Evolutionary conservation across 2,113 vertebrate species (phyloP).

Genomic region (Aleadryas rufinucha): DNA sequence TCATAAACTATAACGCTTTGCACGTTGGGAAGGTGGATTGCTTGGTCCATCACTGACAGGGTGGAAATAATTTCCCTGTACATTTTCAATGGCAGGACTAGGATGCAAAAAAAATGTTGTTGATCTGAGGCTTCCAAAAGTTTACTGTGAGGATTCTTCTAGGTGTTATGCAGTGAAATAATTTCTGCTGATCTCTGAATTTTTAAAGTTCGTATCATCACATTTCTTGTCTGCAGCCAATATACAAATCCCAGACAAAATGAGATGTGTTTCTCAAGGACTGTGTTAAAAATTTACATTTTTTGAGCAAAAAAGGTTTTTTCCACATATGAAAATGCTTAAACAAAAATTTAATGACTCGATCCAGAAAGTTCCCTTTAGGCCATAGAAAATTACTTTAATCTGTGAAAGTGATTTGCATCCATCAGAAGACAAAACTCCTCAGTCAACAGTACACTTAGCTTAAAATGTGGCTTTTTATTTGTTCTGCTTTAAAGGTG

Average conservation of each 20-base stretch:
- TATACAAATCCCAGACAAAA: conserved; percentile 34
- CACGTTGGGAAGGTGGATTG: accelerated
- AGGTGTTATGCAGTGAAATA: conserved; percentile 3
- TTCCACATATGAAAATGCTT: conserved; percentile 70
- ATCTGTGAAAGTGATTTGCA: conserved; percentile 67
- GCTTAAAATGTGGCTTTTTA: not conserved
- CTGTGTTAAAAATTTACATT: conserved; percentile 38
- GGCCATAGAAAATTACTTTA: conserved; percentile 73
- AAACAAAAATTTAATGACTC: conserved; percentile 66
- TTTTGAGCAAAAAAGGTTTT: conserved; percentile 46
- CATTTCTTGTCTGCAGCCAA: conserved; percentile 25
- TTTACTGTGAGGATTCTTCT: not conserved
- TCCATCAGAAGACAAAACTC: not conserved
- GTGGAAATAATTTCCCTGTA: not conserved
- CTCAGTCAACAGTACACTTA: not conserved
- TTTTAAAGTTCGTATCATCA: conserved; percentile 51
- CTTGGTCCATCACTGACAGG: not conserved
- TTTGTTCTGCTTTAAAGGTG: not conserved
- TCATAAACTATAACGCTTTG: not conserved
- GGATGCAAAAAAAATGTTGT: not conserved
- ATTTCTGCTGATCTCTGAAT: conserved; percentile 38
- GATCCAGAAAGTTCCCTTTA: conserved; percentile 63
- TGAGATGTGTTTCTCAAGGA: conserved; percentile 47
- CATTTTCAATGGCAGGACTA: not conserved
- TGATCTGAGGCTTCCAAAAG: not conserved